Base-by-base conservation (phyloP, 2,888 invertebrate genomes). In the Callimorpha dominula region DNA sequence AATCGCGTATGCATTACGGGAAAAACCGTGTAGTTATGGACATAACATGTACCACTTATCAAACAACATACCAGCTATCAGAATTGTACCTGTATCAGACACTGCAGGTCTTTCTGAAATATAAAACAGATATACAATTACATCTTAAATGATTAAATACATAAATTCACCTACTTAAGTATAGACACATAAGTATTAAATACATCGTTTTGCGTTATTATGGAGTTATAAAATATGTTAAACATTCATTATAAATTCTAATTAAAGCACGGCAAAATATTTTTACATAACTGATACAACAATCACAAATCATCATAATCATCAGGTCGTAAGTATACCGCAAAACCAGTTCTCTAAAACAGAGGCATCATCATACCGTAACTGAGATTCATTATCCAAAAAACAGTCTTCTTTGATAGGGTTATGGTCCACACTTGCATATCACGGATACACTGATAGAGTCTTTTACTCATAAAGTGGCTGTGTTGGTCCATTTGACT, bases 381-480 rank as follows among this genome's bases (percentile, higher is more conserved):
- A 7, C 42, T 14, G 43, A 15, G 8, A 52, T 50, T 40, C 31
- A 40, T 17, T 49, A 67, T 52, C 9, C 50, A 52, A 42, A 60
- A 9, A 65, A 20, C 70, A 70, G 73, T 66, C 52, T 50, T 71
- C 63, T 54, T n/a, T 54, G 3, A 42, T 20, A n/a, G 20, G 14
- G 4, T 68, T 81, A 83, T 68, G 63, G 68, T 75, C 68, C 73
- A 76, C 76, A 76, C n/a, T 78, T 76, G 65, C 69, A 76, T 74
- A 76, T 74, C 78, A 79, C 78, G 2, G 78, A 78, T 65, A 81
- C 75, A 31, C 68, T 71, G 52, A 76, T 43, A 43, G 69, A 43
- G 73, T 78, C 46, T 68, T 80, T 89, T 85, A 95, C 85, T 95
- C 95, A 94, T 95, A 95, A 78, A 92, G 90, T 86, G 94, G 95